Percentiles rank a stretch among this genome's conserved stretches.
phyloP scores from a whole-genome alignment of 92 coral and sea anemone species.

The Umimayanthus kanabou region DNA sequence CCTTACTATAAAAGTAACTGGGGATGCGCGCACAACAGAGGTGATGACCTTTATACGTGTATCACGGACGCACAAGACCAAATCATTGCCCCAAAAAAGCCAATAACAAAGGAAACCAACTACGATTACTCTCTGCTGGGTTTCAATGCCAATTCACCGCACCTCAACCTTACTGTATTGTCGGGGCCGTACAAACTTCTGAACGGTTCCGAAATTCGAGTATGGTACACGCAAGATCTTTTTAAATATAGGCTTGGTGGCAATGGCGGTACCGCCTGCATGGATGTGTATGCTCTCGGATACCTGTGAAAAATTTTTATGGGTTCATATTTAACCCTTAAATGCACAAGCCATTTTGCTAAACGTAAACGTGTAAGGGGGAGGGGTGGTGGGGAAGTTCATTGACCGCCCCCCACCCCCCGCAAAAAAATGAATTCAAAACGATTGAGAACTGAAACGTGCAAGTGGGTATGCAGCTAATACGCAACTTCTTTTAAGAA shows the following conservation, averaged over 20 bases:
- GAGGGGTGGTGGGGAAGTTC: too few species aligned
- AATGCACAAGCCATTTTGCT: too few species aligned
- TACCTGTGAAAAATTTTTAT: background rate
- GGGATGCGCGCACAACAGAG: background rate
- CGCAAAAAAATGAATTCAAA: too few species aligned
- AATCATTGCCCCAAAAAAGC: background rate
- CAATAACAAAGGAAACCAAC: background rate
- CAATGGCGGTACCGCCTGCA: background rate
- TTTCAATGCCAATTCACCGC: slow-evolving; percentile 16
- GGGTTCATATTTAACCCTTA: too few species aligned
- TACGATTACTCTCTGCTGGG: background rate
- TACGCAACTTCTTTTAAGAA: too few species aligned
- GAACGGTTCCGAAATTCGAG: slow-evolving; percentile 11
- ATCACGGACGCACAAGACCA: slow-evolving; percentile 3
- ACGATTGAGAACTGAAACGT: too few species aligned
- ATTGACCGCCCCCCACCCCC: too few species aligned
- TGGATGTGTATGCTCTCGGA: slow-evolving; percentile 3
- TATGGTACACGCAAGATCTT: slow-evolving; percentile 20
- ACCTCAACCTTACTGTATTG: background rate
- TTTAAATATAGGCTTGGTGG: too few species aligned
- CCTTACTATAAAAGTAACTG: background rate
- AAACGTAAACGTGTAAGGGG: too few species aligned
- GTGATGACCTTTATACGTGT: background rate
- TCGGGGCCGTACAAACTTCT: background rate
- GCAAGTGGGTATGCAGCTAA: too few species aligned